Conservation (phyloP, 2,888 invertebrate genomes). For the Trachelus iudaicus region DNA sequence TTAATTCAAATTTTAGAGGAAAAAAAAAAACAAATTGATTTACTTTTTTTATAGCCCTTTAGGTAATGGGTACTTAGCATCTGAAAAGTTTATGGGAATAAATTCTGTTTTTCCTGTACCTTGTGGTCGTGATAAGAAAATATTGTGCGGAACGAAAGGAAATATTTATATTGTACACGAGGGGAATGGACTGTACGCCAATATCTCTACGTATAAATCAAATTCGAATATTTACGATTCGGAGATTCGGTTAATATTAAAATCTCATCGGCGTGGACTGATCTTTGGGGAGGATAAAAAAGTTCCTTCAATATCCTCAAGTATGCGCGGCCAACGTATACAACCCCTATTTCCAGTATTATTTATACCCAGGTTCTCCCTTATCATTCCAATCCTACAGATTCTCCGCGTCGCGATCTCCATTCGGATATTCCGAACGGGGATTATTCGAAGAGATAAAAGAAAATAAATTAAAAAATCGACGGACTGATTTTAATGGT, state of each 20-base stretch:
- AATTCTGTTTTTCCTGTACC: too few species aligned
- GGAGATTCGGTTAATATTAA: not conserved
- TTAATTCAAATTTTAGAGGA: not conserved
- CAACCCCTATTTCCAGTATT: not conserved
- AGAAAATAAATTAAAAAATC: not conserved
- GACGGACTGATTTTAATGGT: not conserved
- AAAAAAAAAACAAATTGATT: not conserved
- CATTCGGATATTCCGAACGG: not conserved
- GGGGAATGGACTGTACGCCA: not conserved
- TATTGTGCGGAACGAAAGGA: not conserved
- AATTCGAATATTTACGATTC: not conserved
- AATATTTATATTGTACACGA: not conserved
- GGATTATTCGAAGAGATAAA: not conserved
- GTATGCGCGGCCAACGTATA: not conserved
- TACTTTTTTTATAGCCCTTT: too few species aligned
- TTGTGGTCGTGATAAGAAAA: too few species aligned
- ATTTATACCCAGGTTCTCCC: not conserved
- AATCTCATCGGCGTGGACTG: not conserved
- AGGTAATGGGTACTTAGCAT: too few species aligned
- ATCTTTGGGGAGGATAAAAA: not conserved
- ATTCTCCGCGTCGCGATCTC: not conserved
- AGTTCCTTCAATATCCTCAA: not conserved
- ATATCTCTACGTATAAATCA: not conserved
- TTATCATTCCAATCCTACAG: not conserved
- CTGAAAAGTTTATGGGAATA: too few species aligned